phyloP scores from a whole-genome alignment of 1,140 invertebrate genomes.

The Drosophila suzukii region DNA sequence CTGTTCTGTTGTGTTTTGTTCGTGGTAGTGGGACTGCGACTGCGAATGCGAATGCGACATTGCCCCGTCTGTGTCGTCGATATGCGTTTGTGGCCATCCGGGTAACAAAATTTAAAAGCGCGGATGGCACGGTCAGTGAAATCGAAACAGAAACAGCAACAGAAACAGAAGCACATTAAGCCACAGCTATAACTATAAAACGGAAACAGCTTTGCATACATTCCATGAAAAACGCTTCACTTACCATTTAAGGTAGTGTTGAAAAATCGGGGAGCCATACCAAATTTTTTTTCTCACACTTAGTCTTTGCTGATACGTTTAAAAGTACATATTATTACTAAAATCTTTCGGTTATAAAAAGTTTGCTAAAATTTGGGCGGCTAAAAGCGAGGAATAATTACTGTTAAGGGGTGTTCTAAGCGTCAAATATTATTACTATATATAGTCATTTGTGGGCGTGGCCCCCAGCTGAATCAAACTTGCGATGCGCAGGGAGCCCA shows the following conservation, averaged over 20 bases:
- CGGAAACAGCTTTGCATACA: slow-evolving; percentile 48
- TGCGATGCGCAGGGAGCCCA: too few relatives aligned
- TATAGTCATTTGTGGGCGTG: too few relatives aligned
- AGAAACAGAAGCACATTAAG: slow-evolving; percentile 48
- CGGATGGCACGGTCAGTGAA: slow-evolving; percentile 30
- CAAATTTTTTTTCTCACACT: slow-evolving; percentile 15
- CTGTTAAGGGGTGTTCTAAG: too few relatives aligned
- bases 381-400: neutral
- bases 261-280: slow-evolving; percentile 21
- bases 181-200: slow-evolving; percentile 48
- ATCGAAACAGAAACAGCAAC: slow-evolving; percentile 32
- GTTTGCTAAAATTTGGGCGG: too few relatives aligned
- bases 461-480: too few relatives aligned
- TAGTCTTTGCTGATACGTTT: neutral
- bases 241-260: slow-evolving; percentile 12
- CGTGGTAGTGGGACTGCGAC: slow-evolving; percentile 1
- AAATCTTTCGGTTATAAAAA: neutral
- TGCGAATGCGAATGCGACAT: neutral
- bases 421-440: too few relatives aligned
- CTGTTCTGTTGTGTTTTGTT: neutral
- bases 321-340: too few relatives aligned
- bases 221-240: slow-evolving; percentile 31
- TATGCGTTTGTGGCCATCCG: slow-evolving; percentile 16
- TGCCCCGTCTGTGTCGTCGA: neutral
- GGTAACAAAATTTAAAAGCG: slow-evolving; percentile 29